phyloP scores from a whole-genome alignment of 1,140 invertebrate genomes.

The Rhagoletis pomonella region DNA sequence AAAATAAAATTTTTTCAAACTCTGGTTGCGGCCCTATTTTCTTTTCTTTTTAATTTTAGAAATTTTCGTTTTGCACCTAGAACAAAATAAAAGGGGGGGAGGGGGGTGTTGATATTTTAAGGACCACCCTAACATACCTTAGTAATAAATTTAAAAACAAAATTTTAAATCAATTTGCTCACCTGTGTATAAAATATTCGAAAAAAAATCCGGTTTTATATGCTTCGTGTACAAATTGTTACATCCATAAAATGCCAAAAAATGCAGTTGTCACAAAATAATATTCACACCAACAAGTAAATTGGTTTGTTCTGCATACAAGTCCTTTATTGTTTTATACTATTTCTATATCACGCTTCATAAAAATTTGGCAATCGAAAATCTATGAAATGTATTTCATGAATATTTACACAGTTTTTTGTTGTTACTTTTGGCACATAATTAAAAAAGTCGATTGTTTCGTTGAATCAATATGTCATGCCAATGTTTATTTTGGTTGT shows the following conservation, averaged over 20 bases:
- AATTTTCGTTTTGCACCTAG: no score
- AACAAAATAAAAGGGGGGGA: no score
- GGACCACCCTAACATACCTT: no score
- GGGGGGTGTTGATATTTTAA: no score
- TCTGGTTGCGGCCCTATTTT: no score
- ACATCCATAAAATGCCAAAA: background rate
- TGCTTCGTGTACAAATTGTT: background rate
- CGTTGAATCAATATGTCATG: background rate
- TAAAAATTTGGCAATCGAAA: background rate
- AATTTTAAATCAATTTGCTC: background rate
- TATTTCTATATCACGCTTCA: no score
- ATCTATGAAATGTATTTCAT: background rate
- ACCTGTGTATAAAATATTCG: background rate
- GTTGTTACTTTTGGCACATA: slow-evolving; percentile 4
- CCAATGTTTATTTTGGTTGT: no score
- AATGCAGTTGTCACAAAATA: slow-evolving; percentile 13
- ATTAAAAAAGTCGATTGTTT: background rate
- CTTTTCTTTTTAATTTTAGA: no score
- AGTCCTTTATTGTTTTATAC: no score
- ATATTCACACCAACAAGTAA: background rate
- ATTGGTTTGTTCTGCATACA: background rate
- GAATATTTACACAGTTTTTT: background rate
- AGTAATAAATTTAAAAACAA: no score
- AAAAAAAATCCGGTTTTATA: background rate
- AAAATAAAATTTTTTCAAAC: no score